A percentile compares a stretch with the other conserved stretches of the same genome.
Evolutionary conservation across 2,888 invertebrate genomes (phyloP).

Genomic region (Tetramorium bicarinatum): DNA sequence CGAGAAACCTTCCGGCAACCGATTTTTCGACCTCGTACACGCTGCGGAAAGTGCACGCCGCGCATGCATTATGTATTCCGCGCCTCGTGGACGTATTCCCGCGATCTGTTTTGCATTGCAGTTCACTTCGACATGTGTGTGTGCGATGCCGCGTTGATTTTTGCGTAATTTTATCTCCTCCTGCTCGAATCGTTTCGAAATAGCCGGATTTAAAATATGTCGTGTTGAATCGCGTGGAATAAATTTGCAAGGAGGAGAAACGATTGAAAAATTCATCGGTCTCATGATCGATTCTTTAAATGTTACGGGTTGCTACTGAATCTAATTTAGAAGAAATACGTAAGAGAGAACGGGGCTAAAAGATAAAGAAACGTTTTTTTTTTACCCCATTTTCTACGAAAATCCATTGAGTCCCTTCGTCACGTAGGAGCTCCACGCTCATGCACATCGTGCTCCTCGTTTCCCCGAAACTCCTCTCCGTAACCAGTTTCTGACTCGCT

Average conservation of each 20-base stretch:
- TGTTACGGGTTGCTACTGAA: not conserved
- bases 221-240: not conserved
- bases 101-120: conserved; percentile 18
- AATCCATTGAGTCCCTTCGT: conserved; percentile 45
- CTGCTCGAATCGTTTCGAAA: not conserved
- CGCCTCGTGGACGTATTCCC: conserved; percentile 11
- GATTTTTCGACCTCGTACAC: conserved; percentile 42
- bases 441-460: conserved; percentile 42
- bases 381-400: conserved; percentile 36
- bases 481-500: conserved; percentile 78
- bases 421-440: conserved; percentile 48
- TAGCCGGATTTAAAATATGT: not conserved
- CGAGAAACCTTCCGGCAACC: conserved; percentile 55
- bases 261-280: conserved; percentile 31
- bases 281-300: not conserved
- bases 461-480: conserved; percentile 67
- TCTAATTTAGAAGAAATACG: conserved; percentile 2
- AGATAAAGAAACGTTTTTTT: conserved; percentile 35
- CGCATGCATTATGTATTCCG: conserved; percentile 43
- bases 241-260: not conserved
- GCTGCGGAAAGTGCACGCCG: conserved; percentile 11
- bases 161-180: conserved; percentile 3
- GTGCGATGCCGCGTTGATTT: conserved; percentile 7
- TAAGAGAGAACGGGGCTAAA: not conserved
- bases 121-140: not conserved